phyloP scores from a whole-genome alignment of 64 coral and sea anemone genomes.

The Actinia equina region DNA sequence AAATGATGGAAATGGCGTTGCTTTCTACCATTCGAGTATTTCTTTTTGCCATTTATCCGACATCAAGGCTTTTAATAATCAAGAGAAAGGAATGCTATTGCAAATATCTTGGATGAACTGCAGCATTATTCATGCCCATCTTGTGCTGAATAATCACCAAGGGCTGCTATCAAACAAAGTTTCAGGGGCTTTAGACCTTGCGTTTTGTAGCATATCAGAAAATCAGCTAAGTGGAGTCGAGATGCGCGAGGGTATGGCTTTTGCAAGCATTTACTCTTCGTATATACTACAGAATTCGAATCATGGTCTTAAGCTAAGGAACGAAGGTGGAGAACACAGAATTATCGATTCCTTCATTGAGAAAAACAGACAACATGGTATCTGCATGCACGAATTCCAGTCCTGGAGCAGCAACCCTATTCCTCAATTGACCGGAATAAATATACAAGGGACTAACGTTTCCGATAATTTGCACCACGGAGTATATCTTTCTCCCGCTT shows the following conservation, averaged over 20 bases:
- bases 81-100: slow-evolving; percentile 23
- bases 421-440: slow-evolving; percentile 27
- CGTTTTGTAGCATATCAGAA: slow-evolving; percentile 5
- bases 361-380: slow-evolving; percentile 35
- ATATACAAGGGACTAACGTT: slow-evolving; percentile 27
- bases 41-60: background rate
- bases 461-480: slow-evolving; percentile 49
- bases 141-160: slow-evolving; percentile 12
- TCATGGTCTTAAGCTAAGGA: slow-evolving; percentile 53
- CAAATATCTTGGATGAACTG: slow-evolving; percentile 29
- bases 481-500: slow-evolving; percentile 40
- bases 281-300: slow-evolving; percentile 35
- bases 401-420: background rate
- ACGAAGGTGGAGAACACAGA: slow-evolving; percentile 50
- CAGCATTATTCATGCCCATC: slow-evolving; percentile 27
- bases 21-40: slow-evolving; percentile 27
- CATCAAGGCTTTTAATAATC: slow-evolving; percentile 28
- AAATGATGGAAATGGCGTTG: slow-evolving; percentile 45
- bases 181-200: slow-evolving; percentile 16
- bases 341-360: slow-evolving; percentile 29
- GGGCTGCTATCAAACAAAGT: slow-evolving; percentile 22
- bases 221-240: slow-evolving; percentile 42
- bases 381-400: slow-evolving; percentile 40
- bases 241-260: slow-evolving; percentile 37
- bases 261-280: slow-evolving; percentile 6